phyloP scores from a whole-genome alignment of 1,140 invertebrate genomes.

The Oscheius sp. region DNA sequence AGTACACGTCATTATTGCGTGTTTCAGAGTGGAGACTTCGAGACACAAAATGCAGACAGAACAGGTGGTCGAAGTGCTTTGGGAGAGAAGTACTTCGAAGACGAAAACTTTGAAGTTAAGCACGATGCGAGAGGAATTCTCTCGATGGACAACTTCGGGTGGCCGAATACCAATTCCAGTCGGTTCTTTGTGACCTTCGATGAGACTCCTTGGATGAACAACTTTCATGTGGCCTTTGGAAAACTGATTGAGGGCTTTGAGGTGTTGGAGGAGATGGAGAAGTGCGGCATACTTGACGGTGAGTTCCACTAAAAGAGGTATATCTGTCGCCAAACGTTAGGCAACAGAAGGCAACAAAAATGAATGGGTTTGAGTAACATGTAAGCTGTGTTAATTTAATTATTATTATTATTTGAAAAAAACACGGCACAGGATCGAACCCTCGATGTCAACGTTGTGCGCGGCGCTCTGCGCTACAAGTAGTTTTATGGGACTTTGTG shows the following conservation, averaged over 20 bases:
- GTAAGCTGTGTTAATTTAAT: no score
- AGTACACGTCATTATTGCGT: constrained; percentile 60
- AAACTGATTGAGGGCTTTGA: constrained; percentile 88
- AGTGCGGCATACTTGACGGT: constrained; percentile 67
- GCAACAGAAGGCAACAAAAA: no score
- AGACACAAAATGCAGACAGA: constrained; percentile 68
- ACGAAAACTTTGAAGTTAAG: constrained; percentile 83
- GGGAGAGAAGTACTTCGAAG: constrained; percentile 81
- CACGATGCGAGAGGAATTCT: constrained; percentile 81
- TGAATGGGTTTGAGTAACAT: no score
- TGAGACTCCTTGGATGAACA: constrained; percentile 72
- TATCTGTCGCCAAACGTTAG: no score
- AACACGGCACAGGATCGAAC: no score
- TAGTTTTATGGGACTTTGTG: no score
- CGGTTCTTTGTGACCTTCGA: constrained; percentile 94
- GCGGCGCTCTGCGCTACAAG: no score
- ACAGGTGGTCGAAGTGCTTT: constrained; percentile 92
- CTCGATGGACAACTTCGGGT: constrained; percentile 88
- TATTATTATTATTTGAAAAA: no score
- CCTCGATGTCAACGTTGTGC: no score
- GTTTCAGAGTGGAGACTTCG: constrained; percentile 72
- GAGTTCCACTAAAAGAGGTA: no score
- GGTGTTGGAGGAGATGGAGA: constrained; percentile 69
- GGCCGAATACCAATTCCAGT: constrained; percentile 82
- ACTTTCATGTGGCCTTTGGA: constrained; percentile 90